phyloP scores from a whole-genome alignment of 2,113 vertebrate species.

The Beaufortia kweichowensis region DNA sequence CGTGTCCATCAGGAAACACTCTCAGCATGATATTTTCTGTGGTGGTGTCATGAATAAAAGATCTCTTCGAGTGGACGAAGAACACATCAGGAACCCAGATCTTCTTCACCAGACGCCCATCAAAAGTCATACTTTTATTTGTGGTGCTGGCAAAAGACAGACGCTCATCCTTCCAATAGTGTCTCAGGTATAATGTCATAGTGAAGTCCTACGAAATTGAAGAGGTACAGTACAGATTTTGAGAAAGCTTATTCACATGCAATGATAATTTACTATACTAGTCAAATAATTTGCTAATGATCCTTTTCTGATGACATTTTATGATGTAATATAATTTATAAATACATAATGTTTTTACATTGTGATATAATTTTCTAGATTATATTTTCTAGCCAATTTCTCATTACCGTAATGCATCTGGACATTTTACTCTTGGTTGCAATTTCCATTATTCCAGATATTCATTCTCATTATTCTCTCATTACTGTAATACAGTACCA shows the following conservation, averaged over 20 bases:
- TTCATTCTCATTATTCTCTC: background rate
- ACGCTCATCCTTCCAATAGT: conserved; percentile 96
- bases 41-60: conserved; percentile 93
- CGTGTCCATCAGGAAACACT: conserved; percentile 91
- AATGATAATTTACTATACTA: background rate
- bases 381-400: too few species aligned
- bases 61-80: conserved; percentile 96
- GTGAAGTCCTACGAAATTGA: conserved; percentile 86
- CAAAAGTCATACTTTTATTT: conserved; percentile 97
- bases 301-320: too few species aligned
- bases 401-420: background rate
- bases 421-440: too few species aligned
- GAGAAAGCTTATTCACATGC: background rate
- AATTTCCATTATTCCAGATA: background rate
- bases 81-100: conserved; percentile 98
- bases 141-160: conserved; percentile 87
- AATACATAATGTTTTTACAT: too few species aligned
- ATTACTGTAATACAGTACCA: background rate
- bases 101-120: conserved; percentile 91
- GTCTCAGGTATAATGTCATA: conserved; percentile 93
- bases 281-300: background rate
- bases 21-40: conserved; percentile 96
- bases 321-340: too few species aligned
- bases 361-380: too few species aligned
- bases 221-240: background rate